Evolutionary conservation across 2,113 vertebrate species (phyloP).

Genomic region (Platanista minor): DNA sequence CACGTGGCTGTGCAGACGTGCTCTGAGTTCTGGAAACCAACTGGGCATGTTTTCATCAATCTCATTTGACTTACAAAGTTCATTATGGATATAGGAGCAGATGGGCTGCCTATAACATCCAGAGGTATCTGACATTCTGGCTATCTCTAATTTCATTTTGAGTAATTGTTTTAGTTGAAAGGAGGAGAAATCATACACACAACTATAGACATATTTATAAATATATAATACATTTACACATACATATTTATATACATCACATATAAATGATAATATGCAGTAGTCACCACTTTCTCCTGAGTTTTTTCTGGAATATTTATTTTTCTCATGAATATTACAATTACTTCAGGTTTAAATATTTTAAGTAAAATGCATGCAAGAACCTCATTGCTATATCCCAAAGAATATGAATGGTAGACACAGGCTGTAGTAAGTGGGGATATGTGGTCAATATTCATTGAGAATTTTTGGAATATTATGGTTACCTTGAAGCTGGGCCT

Average conservation of each 20-base stretch:
- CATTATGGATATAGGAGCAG: constrained; percentile 17
- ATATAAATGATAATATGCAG: neutral
- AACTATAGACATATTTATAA: neutral
- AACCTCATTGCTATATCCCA: neutral
- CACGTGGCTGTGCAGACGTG: neutral
- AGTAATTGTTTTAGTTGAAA: neutral
- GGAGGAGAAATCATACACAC: neutral
- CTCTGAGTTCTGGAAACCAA: neutral
- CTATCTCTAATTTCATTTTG: neutral
- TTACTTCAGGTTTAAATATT: neutral
- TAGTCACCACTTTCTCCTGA: neutral
- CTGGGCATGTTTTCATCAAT: constrained; percentile 3
- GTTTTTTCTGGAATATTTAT: neutral
- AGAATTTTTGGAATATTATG: neutral
- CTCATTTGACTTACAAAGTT: constrained; percentile 16
- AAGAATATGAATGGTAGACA: neutral
- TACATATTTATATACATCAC: neutral
- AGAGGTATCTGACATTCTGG: constrained; percentile 8
- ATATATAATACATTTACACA: neutral
- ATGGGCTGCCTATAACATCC: neutral
- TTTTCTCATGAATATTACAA: neutral
- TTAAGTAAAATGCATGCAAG: neutral
- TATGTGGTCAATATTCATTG: neutral
- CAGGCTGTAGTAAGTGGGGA: neutral
- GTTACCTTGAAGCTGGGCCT: neutral